Evolutionary conservation across 2,113 vertebrate genomes (phyloP), one percentile per base, ranked within the genome.

Genomic region (Salvator merianae): DNA sequence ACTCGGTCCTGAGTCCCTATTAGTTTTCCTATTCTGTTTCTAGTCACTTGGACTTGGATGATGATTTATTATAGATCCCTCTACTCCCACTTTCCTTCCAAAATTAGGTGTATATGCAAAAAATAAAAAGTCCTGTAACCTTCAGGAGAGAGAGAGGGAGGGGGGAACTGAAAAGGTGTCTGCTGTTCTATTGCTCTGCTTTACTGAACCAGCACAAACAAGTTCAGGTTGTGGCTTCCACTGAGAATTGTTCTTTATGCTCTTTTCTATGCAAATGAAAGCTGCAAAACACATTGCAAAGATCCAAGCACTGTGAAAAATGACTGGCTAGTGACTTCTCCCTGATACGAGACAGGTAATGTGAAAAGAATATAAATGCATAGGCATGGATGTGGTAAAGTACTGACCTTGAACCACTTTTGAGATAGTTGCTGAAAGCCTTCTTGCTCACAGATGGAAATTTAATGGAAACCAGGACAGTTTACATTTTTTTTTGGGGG

Each of bases 251-350:
- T 83, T 88, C 30, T 77, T 1, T 5, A 0, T 79, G 72, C 32
- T 80, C 16, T 92, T 91, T 86, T 76, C 82, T 77, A 84, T 85
- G 62, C 43, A 90, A 90, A 91, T 83, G n/a, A 81, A 92, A 84
- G 6, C 53, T 30, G 85, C 32, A 93, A 85, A 77, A n/a, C 12
- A 78, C 5, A 18, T 3, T 89, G 50, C 4, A 47, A 63, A 85
- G 20, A 77, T 63, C 70, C 20, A 88, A 9, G 2, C 0, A 4
- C 18, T 77, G 8, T 78, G 30, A 73, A 43, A 40, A 86, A 77
- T 87, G 70, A 92, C 55, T 66, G 30, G 30, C 3, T 14, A 8
- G 16, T 55, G 55, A 34, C 14, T 88, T 40, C 5, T 82, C 30
- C 71, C 24, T 89, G 32, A 79, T 79, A 65, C 12, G 82, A 75